These are phyloP conservation scores for Ctenochaetus hawaiiensis DNA, from an alignment of 2,797 vertebrate species.

Conservation along the genomic window DNA sequence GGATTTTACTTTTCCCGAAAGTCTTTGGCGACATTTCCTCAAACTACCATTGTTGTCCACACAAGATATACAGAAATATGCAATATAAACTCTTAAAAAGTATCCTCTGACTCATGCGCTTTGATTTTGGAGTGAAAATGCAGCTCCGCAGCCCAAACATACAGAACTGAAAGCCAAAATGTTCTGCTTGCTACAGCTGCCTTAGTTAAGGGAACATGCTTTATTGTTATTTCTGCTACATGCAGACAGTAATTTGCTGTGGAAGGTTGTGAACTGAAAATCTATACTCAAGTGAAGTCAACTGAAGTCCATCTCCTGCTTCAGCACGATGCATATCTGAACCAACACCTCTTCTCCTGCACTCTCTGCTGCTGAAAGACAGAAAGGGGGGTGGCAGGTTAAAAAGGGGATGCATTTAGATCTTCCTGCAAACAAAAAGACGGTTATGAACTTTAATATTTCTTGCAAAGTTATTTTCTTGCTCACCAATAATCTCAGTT, in stretches of 20 bases:
- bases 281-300: too few species aligned
- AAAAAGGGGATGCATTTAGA: too few species aligned
- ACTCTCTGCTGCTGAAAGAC: too few species aligned
- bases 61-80: background rate
- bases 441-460: too few species aligned
- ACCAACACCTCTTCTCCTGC: too few species aligned
- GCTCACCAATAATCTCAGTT: background rate
- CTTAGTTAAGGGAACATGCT: background rate
- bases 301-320: too few species aligned
- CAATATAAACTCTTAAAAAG: background rate
- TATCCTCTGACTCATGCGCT: constrained; percentile 13
- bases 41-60: background rate
- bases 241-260: too few species aligned
- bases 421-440: too few species aligned
- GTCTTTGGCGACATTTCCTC: constrained; percentile 15
- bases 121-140: background rate
- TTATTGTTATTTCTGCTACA: background rate
- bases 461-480: background rate
- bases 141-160: constrained; percentile 8
- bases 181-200: background rate
- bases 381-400: too few species aligned
- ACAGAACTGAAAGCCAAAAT: constrained; percentile 1
- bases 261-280: too few species aligned
- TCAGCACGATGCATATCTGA: too few species aligned
- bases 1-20: constrained; percentile 23